phyloP scores from a whole-genome alignment of 2,113 vertebrate genomes.

The Phodopus roborovskii region DNA sequence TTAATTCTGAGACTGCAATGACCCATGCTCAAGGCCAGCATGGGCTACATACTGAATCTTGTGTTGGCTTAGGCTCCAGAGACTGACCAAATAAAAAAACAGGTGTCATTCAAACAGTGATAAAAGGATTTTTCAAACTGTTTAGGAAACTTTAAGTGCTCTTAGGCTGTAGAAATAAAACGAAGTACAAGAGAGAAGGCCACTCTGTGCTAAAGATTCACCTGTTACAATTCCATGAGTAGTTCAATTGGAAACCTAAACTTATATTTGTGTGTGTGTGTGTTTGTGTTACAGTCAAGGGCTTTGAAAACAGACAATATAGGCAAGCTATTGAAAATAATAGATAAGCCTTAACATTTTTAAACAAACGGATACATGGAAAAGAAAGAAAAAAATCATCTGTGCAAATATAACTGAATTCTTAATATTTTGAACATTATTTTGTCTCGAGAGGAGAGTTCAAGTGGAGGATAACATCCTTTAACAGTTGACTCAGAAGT shows the following conservation, averaged over 20 bases:
- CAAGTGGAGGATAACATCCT: not conserved
- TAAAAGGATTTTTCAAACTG: slow-evolving; percentile 8
- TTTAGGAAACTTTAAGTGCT: not conserved
- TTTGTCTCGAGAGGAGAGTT: not conserved
- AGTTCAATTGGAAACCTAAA: not conserved
- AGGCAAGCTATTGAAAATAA: not conserved
- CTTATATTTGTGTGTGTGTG: not conserved
- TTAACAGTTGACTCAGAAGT: slow-evolving; percentile 15
- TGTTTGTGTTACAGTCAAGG: not conserved
- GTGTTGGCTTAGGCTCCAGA: not conserved
- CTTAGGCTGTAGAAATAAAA: not conserved
- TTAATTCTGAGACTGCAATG: not conserved
- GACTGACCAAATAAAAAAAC: not conserved
- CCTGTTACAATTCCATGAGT: not conserved
- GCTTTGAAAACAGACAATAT: slow-evolving; percentile 21
- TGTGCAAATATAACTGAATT: slow-evolving; percentile 39
- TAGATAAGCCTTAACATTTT: not conserved
- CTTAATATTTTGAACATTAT: not conserved
- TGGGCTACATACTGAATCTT: not conserved
- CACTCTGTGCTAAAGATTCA: not conserved
- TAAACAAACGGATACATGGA: not conserved
- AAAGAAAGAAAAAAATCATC: not conserved
- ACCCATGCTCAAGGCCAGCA: not conserved
- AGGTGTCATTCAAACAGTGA: not conserved
- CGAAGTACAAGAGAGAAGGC: not conserved